Conservation (phyloP, 2,797 vertebrate genomes). For the Mico argentatus region DNA sequence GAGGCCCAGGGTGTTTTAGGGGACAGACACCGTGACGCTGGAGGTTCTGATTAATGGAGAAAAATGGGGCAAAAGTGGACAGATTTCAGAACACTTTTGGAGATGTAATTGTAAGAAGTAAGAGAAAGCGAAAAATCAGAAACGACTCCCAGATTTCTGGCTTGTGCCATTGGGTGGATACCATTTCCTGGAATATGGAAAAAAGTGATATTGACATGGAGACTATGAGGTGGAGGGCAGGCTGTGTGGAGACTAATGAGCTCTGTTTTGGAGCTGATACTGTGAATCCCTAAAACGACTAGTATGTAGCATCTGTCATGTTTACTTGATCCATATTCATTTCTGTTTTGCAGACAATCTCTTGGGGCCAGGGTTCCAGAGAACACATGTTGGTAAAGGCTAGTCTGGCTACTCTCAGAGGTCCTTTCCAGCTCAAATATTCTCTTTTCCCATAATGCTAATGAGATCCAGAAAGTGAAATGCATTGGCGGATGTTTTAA, state of each 20-base stretch:
- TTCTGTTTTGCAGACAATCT: background rate
- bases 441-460: background rate
- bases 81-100: background rate
- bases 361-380: background rate
- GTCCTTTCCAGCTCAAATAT: background rate
- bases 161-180: rapidly evolving
- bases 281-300: background rate
- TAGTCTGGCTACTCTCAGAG: background rate
- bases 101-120: background rate
- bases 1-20: background rate
- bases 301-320: background rate
- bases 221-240: background rate
- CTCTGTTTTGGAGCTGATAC: background rate
- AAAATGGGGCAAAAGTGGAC: background rate
- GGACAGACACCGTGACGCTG: background rate
- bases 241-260: background rate
- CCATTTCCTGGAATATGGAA: background rate
- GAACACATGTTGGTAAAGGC: background rate
- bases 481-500: background rate
- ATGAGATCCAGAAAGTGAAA: background rate
- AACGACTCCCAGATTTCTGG: background rate
- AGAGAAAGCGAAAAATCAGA: background rate
- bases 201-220: background rate
- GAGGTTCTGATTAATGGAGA: background rate
- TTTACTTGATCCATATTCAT: background rate